Conservation (phyloP, 2,797 vertebrate species). For the Phoebastria nigripes region DNA sequence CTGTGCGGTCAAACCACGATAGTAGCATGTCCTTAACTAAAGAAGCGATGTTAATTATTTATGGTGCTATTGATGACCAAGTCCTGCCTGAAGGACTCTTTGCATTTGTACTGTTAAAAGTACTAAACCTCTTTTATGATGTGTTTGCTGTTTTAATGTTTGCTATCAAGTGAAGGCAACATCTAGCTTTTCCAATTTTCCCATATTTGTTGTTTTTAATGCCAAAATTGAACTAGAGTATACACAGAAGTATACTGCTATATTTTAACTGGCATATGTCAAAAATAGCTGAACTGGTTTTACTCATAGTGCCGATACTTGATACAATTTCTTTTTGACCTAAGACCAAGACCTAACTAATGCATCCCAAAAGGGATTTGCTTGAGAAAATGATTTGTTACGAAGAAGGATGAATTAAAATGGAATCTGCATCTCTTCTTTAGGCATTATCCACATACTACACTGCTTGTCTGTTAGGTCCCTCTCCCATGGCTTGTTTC, state of each 20-base stretch:
- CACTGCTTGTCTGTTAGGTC: background rate
- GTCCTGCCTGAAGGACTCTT: background rate
- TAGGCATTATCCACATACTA: background rate
- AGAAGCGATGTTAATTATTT: background rate
- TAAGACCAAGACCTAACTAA: background rate
- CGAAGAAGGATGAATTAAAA: background rate
- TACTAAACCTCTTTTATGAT: background rate
- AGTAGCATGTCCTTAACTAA: background rate
- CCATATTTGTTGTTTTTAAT: background rate
- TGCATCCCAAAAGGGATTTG: background rate
- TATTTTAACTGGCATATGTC: background rate
- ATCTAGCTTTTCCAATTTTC: background rate
- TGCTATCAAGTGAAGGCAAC: background rate
- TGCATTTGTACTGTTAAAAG: background rate
- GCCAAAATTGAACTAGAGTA: background rate
- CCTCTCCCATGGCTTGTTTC: constrained; percentile 13
- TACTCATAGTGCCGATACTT: background rate
- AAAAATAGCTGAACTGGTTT: background rate
- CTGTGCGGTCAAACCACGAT: background rate
- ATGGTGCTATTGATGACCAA: background rate
- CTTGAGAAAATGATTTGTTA: background rate
- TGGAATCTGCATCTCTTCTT: background rate
- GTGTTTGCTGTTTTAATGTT: background rate
- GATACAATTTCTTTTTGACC: background rate
- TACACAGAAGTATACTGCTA: background rate